A percentile compares a stretch with the other conserved stretches of the same genome.
These are phyloP conservation scores for Caenorhabditis afra DNA, from an alignment of 2,888 invertebrate genomes.

Conservation along the genomic window DNA sequence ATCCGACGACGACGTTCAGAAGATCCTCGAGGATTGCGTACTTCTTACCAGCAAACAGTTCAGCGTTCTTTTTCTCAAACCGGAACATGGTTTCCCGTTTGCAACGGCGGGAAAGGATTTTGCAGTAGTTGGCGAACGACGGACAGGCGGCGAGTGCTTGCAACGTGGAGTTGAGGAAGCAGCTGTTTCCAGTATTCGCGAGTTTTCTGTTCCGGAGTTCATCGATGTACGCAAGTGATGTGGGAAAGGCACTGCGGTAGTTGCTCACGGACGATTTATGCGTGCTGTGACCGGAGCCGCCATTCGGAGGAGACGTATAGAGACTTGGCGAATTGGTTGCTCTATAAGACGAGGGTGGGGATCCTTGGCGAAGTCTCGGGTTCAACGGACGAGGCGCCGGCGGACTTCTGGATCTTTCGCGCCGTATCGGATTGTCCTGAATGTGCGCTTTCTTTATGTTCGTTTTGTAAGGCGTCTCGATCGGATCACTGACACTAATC, in stretches of 20 bases:
- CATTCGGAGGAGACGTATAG: too few species aligned
- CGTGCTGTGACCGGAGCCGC: too few species aligned
- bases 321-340: too few species aligned
- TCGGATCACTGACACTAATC: constrained; percentile 3
- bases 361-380: background rate
- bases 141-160: constrained; percentile 29
- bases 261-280: too few species aligned
- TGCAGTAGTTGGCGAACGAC: background rate
- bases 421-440: background rate
- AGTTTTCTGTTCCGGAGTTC: constrained; percentile 1
- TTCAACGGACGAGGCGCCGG: background rate
- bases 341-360: too few species aligned
- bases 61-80: background rate
- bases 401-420: background rate
- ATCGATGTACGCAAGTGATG: too few species aligned
- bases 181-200: constrained; percentile 23
- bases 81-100: too few species aligned
- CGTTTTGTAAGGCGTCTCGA: background rate
- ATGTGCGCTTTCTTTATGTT: background rate
- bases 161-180: constrained; percentile 35
- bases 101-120: background rate
- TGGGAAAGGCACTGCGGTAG: too few species aligned
- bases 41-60: too few species aligned
- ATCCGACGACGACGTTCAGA: too few species aligned
- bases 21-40: too few species aligned